Conservation (phyloP, 2,113 vertebrate genomes). For the Silurus meridionalis region DNA sequence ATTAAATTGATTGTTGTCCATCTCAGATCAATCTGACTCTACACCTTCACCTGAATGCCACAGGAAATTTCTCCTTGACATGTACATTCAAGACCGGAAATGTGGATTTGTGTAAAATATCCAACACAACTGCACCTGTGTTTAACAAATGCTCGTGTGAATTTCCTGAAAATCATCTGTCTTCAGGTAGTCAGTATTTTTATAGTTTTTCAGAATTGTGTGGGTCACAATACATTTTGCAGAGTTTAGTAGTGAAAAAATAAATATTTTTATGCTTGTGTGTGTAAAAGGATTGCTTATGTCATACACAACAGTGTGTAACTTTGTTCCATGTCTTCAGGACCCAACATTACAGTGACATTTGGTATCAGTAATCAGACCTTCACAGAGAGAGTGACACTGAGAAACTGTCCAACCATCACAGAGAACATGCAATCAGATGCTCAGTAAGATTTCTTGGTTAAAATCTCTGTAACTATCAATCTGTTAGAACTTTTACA, state of each 20-base stretch:
- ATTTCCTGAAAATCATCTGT: constrained; percentile 39
- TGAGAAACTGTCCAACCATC: constrained; percentile 59
- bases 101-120: constrained; percentile 5
- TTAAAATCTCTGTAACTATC: not conserved
- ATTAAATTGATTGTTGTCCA: not conserved
- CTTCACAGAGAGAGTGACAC: constrained; percentile 29
- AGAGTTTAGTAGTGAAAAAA: not conserved
- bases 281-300: not conserved
- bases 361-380: constrained; percentile 37
- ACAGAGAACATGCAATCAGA: constrained; percentile 23
- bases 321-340: constrained; percentile 24
- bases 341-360: constrained; percentile 35
- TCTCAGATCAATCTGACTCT: constrained; percentile 59
- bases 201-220: not conserved
- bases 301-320: not conserved
- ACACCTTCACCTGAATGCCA: constrained; percentile 41
- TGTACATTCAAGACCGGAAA: constrained; percentile 54
- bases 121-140: not conserved
- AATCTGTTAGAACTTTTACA: not conserved
- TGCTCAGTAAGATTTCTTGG: constrained; percentile 52
- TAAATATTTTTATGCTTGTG: not conserved
- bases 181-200: constrained; percentile 58
- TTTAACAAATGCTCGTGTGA: constrained; percentile 65
- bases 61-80: constrained; percentile 30
- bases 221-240: not conserved